These are phyloP conservation scores for Clarias fuscus DNA, from an alignment of 2,797 vertebrate species.

Conservation along the genomic window DNA sequence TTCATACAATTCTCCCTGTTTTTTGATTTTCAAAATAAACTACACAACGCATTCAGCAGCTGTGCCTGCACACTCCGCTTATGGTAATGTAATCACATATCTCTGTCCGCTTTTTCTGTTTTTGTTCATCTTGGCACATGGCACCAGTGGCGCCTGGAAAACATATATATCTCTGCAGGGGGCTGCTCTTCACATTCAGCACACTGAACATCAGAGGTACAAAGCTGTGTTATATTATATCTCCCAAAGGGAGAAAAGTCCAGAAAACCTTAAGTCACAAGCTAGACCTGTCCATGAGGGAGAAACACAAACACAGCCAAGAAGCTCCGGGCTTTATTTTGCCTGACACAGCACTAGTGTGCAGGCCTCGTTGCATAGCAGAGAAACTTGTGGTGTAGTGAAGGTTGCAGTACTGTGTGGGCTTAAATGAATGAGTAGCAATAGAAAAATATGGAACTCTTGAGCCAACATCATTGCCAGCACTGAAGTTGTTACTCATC, in stretches of 20 bases:
- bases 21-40: slow-evolving; percentile 15
- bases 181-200: slow-evolving; percentile 28
- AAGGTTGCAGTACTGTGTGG: slow-evolving; percentile 28
- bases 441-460: slow-evolving; percentile 9
- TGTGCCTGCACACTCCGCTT: slow-evolving; percentile 7
- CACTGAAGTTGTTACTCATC: not conserved
- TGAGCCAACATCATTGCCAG: not conserved
- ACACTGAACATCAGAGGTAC: slow-evolving; percentile 28
- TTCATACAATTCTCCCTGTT: not conserved
- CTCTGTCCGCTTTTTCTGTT: slow-evolving; percentile 18
- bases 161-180: slow-evolving; percentile 66
- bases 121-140: slow-evolving; percentile 60
- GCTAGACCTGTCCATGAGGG: slow-evolving; percentile 52
- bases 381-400: slow-evolving; percentile 46
- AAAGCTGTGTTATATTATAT: slow-evolving; percentile 33
- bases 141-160: slow-evolving; percentile 67
- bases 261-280: slow-evolving; percentile 40
- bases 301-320: slow-evolving; percentile 29
- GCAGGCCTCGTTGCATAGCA: slow-evolving; percentile 24
- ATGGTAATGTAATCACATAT: slow-evolving; percentile 41
- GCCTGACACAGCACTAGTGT: slow-evolving; percentile 61
- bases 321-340: slow-evolving; percentile 56
- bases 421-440: slow-evolving; percentile 27
- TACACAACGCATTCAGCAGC: slow-evolving; percentile 21
- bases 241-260: slow-evolving; percentile 26